phyloP scores from a whole-genome alignment of 2,797 vertebrate species.

The Sebastes kiyomatsui region DNA sequence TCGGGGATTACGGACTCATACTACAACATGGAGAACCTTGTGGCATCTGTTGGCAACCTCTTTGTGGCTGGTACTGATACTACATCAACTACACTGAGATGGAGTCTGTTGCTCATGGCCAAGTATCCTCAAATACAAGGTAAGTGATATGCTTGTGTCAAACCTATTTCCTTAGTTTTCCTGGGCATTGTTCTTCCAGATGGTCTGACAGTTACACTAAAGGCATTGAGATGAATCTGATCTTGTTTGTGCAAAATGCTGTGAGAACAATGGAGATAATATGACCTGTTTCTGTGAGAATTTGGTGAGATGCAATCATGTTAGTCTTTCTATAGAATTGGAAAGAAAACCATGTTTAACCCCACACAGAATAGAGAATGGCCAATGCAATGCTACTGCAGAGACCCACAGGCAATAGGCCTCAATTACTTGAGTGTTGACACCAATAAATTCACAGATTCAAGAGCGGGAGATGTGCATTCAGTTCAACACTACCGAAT shows the following conservation, averaged over 20 bases:
- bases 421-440: no score
- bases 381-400: no score
- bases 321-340: neutral
- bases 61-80: slow-evolving; percentile 80
- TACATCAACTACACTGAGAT: slow-evolving; percentile 70
- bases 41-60: slow-evolving; percentile 42
- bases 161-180: slow-evolving; percentile 46
- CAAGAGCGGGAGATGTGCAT: no score
- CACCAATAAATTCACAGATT: no score
- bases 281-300: neutral
- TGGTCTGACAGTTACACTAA: neutral
- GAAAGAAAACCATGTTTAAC: neutral
- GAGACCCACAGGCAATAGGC: no score
- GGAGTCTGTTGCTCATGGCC: slow-evolving; percentile 74
- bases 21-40: slow-evolving; percentile 18
- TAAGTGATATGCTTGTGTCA: neutral
- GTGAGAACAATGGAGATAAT: neutral
- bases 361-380: no score
- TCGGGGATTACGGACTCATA: neutral
- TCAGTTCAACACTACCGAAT: no score
- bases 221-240: neutral
- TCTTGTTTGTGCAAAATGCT: neutral
- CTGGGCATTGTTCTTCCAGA: neutral
- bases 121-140: slow-evolving; percentile 79
- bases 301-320: neutral